Percentiles rank a stretch among this genome's conserved stretches.
Evolutionary conservation across 2,888 invertebrate genomes (phyloP).

Genomic region (Caenorhabditis parvicauda): DNA sequence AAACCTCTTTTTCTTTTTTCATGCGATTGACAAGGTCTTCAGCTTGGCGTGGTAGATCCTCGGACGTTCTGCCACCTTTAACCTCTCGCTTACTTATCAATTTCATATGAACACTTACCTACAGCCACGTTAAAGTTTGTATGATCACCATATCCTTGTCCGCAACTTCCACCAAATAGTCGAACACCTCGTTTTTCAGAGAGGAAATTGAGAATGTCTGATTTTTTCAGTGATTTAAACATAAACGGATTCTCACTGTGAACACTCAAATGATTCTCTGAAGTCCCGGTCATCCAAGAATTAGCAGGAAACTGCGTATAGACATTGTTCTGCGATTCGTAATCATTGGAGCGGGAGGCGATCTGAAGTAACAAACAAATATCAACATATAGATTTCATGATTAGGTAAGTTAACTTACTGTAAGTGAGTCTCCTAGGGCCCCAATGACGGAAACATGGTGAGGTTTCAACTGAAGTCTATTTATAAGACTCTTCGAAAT

Average conservation of each 20-base stretch:
- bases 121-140: constrained; percentile 36
- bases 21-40: constrained; percentile 13
- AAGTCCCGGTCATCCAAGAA: constrained; percentile 8
- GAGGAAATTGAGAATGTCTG: constrained; percentile 69
- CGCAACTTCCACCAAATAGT: constrained; percentile 74
- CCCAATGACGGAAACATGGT: constrained; percentile 41
- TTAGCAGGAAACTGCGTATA: constrained; percentile 5
- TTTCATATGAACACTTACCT: no score
- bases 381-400: no score
- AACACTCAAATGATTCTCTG: constrained; percentile 18
- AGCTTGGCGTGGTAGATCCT: constrained; percentile 43
- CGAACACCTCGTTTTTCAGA: constrained; percentile 72
- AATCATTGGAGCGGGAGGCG: constrained; percentile 14
- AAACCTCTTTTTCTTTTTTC: constrained; percentile 3
- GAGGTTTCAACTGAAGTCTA: constrained; percentile 26
- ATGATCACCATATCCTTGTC: constrained; percentile 66
- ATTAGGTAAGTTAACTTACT: constrained; percentile 11
- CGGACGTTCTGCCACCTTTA: constrained; percentile 35
- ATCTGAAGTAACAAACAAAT: no score
- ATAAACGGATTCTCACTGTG: constrained; percentile 10
- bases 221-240: not conserved
- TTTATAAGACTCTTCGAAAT: no score
- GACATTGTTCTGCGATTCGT: constrained; percentile 9
- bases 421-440: constrained; percentile 48
- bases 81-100: no score